Evolutionary conservation across 2,113 vertebrate species (phyloP), one percentile per base, ranked within the genome.

Genomic region (Odobenus rosmarus): DNA sequence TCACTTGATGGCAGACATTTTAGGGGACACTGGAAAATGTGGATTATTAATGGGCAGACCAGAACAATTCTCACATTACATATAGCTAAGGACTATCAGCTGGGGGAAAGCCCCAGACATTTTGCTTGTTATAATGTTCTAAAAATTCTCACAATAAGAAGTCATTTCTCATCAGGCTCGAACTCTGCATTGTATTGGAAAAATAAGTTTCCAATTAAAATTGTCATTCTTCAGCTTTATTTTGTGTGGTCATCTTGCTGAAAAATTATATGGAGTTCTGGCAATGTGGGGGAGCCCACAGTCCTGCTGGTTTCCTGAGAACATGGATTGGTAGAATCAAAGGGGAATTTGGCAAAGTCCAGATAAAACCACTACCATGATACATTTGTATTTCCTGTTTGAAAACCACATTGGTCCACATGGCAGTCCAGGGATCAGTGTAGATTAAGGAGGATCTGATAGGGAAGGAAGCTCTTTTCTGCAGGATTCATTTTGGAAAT

Each of bases 11-110:
- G 95, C 69, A 97, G 95, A 94, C 77, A 81, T 93, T 84, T 95
- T 55, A 4, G 24, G 87, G 85, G 82, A 96, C 1, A 19, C 87
- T 97, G 88, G 96, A 97, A 98, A 96, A 91, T 80, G 76, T 88
- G 77, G 69, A 98, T 98, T 98, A 98, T 98, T 98, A 98, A 98
- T 98, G 88, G 95, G 69, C 88, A 95, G 88, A 79, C 53, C 93
- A 95, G 96, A 98, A 96, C 59, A 96, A 97, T 97, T 98, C 97
- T 98, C 98, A 97, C 61, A 88, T 98, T 98, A 98, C 98, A 97
- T 94, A 97, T 31, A 95, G 97, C 81, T 96, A 53, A 88, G 67
- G 82, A 62, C 96, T 88, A 98, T 97, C 59, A 0, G 84, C 84
- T 88, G 61, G 76, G 62, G 81, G 87, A 92, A 97, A 96, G 83